phyloP scores from a whole-genome alignment of 2,113 vertebrate genomes.

The Melanocharis versteri region DNA sequence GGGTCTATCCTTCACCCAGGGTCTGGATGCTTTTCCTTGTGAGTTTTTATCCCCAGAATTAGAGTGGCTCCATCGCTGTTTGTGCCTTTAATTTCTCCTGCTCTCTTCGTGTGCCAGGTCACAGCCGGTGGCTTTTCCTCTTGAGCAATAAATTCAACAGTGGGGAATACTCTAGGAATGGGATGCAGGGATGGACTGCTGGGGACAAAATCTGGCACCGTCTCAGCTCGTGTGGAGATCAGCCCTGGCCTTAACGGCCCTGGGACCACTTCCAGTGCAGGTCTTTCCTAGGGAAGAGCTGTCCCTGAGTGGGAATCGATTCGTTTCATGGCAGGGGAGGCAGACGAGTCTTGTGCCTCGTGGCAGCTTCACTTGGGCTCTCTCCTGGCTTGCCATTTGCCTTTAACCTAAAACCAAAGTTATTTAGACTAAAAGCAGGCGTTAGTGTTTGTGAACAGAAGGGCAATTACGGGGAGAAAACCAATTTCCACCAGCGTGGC shows the following conservation, averaged over 20 bases:
- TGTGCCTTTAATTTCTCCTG: background rate
- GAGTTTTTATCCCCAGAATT: background rate
- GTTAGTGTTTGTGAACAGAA: background rate
- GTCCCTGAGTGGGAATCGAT: background rate
- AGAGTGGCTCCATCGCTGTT: fast-evolving
- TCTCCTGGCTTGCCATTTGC: background rate
- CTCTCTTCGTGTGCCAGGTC: fast-evolving
- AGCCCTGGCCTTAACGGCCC: background rate
- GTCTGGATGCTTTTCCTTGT: fast-evolving
- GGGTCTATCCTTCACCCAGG: background rate
- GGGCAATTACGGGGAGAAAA: background rate
- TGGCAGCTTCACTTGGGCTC: background rate
- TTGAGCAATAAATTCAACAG: fast-evolving
- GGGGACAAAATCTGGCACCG: background rate
- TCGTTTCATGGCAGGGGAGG: background rate
- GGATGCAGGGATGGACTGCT: background rate
- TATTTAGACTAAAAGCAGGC: background rate
- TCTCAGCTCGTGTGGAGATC: fast-evolving
- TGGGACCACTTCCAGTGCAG: background rate
- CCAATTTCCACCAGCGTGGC: background rate
- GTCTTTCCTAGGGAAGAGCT: background rate
- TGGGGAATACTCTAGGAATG: background rate
- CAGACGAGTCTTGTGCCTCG: background rate
- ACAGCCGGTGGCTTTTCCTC: background rate
- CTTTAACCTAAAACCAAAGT: background rate